Evolutionary conservation across 2,888 invertebrate species (phyloP), one percentile per base, ranked within the genome.

Genomic region (Thalpophila matura): DNA sequence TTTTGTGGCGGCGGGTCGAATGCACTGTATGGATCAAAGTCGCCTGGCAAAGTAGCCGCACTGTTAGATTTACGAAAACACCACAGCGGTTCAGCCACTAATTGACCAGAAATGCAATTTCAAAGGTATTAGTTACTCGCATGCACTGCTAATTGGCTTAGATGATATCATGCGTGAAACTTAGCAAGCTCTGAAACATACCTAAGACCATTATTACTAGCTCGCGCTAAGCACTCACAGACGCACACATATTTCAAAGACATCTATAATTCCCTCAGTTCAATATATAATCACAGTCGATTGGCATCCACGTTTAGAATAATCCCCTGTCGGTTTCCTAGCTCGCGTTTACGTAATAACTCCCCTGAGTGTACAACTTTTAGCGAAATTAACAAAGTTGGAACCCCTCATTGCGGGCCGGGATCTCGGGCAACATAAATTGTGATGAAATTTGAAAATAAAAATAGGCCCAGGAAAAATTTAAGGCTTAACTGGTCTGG

Each of bases 371-470:
- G 84, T 72, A 74, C 81, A 93, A 93, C 89, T 93, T 92, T 85
- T 84, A 86, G 88, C 87, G 83, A 93, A 93, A 94, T 93, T 93
- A 92, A 91, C 93, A 93, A 94, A 94, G 92, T 93, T 93, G 77
- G 77, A 73, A 73, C 71, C 88, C 81, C 85, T 81, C 80, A 77
- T 70, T 83, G 85, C 86, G 84, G 80, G 43, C 42, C 84, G 84
- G 86, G 86, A 87, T 89, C 89, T 85, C 86, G 79, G 81, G 84
- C 83, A 85, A 87, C 88, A 87, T 89, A 90, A 91, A 92, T 89
- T 90, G 90, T 89, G 89, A 90, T 89, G 90, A 89, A 91, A 92
- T 91, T 92, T 86, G 84, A 89, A 89, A 91, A 91, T 90, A 91
- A 91, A 89, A 91, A 89, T 88, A 87, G 84, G 82, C 82, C 65